Base-by-base conservation (phyloP, 2,113 vertebrate genomes). In the Gallinago undulata region DNA sequence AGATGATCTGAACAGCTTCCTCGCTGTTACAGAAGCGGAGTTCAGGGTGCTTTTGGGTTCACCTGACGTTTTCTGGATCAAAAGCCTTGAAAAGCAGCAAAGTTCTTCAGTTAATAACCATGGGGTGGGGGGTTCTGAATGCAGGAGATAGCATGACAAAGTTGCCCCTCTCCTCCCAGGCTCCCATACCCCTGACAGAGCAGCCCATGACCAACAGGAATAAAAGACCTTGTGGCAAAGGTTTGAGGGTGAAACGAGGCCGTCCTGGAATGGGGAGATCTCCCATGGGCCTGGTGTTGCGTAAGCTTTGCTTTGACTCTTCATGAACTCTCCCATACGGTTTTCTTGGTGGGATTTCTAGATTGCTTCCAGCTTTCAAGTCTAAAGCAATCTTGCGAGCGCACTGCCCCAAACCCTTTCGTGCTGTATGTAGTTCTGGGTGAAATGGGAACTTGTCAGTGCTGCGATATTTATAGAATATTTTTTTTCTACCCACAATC, bases 401-500 rank as follows among this genome's bases (percentile, higher is more conserved):
- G 30, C 41, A 23, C 72, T 88, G 63, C 37, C 89, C 76, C 21
- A 90, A 93, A 15, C 33, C 63, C 31, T 81, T 74, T 70, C 60
- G 86, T 92, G 73, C 80, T 60, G n/a, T 69, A 69, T 70, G 41
- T 74, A 70, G 51, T 84, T 90, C 60, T 91, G 74, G 80, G 11
- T 82, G 74, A 85, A 91, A 82, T 66, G 77, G 87, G 74, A 94
- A 73, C 94, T 87, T 76, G 89, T 87, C 93, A 87, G 69, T 75
- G 45, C 89, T 79, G 87, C 0, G 53, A 43, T 96, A 96, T 94
- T 96, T 97, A 92, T 95, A 95, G 95, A 80, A 47, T 87, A 84
- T 47, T 47, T 45, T 93, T 94, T 96, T 93, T 96, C 96, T 94
- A 94, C 96, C 95, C 91, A 92, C 86, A 94, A 77, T 93, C 84